These are phyloP conservation scores for Myotis brandtii DNA, from an alignment of 2,113 vertebrate species.

Conservation along the genomic window DNA sequence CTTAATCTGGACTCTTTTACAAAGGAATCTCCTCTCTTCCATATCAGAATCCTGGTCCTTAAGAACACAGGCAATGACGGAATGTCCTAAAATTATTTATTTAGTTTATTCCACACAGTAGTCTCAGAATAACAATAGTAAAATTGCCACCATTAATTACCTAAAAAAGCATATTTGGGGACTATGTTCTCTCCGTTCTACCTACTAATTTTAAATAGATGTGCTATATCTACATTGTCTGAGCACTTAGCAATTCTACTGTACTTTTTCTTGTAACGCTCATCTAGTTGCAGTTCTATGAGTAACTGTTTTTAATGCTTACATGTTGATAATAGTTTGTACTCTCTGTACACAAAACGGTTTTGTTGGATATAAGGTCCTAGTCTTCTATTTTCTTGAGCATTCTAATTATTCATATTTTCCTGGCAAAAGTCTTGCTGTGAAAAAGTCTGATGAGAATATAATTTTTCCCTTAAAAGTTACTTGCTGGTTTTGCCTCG, in stretches of 20 bases:
- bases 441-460: neutral
- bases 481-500: neutral
- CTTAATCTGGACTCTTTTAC: neutral
- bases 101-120: neutral
- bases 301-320: neutral
- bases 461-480: neutral
- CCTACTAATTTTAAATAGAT: neutral
- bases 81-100: neutral
- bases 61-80: neutral
- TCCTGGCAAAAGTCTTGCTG: neutral
- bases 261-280: neutral
- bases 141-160: neutral
- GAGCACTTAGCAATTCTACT: rapidly evolving
- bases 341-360: neutral
- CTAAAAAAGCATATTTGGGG: neutral
- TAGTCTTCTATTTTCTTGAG: neutral
- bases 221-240: neutral
- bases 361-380: conserved; percentile 4
- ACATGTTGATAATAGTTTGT: too few species aligned
- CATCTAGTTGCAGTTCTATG: neutral
- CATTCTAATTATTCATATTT: neutral
- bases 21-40: neutral
- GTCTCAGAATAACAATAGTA: neutral
- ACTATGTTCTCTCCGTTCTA: neutral
- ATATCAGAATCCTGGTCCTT: neutral